Evolutionary conservation across 2,797 vertebrate species (phyloP).

Genomic region (Pseudopleuronectes americanus): DNA sequence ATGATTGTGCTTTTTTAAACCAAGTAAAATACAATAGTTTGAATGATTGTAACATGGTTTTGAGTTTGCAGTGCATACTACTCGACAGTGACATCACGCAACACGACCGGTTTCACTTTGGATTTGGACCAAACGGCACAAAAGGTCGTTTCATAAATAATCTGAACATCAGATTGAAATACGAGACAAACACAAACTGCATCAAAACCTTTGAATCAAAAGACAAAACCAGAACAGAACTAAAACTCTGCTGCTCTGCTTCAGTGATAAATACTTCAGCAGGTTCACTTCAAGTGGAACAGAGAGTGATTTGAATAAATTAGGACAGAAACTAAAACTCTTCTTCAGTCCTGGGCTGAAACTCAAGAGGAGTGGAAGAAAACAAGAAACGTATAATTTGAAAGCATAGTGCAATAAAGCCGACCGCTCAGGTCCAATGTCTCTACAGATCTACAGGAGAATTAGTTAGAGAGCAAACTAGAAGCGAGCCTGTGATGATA

Average conservation of each 20-base stretch:
- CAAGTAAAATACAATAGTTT: too few species aligned
- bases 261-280: neutral
- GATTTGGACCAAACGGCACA: too few species aligned
- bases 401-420: slow-evolving; percentile 31
- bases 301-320: slow-evolving; percentile 7
- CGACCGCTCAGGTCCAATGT: neutral
- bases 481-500: slow-evolving; percentile 1
- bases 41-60: too few species aligned
- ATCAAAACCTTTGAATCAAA: too few species aligned
- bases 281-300: neutral
- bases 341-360: neutral
- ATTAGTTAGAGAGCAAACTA: neutral
- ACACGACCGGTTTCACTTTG: too few species aligned
- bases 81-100: too few species aligned
- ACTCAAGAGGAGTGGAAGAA: neutral
- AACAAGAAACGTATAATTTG: slow-evolving; percentile 25
- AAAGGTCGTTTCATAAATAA: too few species aligned
- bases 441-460: neutral
- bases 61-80: too few species aligned
- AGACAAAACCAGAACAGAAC: too few species aligned
- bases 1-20: too few species aligned
- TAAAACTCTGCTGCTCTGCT: neutral
- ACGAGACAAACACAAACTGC: too few species aligned
- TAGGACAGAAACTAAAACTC: neutral
- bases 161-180: too few species aligned